Base-by-base conservation (phyloP, 2,797 vertebrate species). In the Cyclopterus lumpus region DNA sequence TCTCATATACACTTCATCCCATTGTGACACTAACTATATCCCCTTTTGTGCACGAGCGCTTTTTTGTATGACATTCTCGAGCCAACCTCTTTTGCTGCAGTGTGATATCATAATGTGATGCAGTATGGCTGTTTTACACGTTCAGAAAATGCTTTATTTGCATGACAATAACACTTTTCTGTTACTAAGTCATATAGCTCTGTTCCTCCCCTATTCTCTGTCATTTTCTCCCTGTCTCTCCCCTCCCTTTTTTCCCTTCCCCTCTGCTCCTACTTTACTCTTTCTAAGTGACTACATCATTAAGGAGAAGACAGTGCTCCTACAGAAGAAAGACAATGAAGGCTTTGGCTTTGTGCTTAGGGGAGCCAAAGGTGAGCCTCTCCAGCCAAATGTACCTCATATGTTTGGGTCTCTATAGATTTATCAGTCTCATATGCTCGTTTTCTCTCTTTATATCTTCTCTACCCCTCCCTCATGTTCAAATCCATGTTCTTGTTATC, bases 281-380 rank as follows among this genome's bases (percentile, higher is more conserved):
- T 74, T 66, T 62, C 86, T 46, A 81, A 98, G 97, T 93, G 97
- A 98, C 95, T 98, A 98, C 96, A 97, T 98, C 95, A 97, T 98
- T 92, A 97, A 98, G 94, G 97, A 97, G 94, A 98, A 98, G 94
- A 97, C 96, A 48, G 97, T 97, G 75, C 93, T 97, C 91, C 94
- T 98, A 86, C 97, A 98, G 95, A 98, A 98, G 94, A 97, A 97
- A 92, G 97, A 98, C 94, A 98, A 96, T 88, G 97, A 98, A 90
- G 97, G 97, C 69, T 98, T 98, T 75, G 97, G 97, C 85, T 98
- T 98, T 92, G 97, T 98, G 88, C 96, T 98, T 75, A 92, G 97
- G 79, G 97, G 97, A 89, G 97, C 97, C 86, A 98, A 98, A 96
- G 97, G 97, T 98, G 94, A 97, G 94, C 61, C 3, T 58, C 36